Conservation (phyloP, 2,888 invertebrate genomes). For the Archaeoteleia sp. region DNA sequence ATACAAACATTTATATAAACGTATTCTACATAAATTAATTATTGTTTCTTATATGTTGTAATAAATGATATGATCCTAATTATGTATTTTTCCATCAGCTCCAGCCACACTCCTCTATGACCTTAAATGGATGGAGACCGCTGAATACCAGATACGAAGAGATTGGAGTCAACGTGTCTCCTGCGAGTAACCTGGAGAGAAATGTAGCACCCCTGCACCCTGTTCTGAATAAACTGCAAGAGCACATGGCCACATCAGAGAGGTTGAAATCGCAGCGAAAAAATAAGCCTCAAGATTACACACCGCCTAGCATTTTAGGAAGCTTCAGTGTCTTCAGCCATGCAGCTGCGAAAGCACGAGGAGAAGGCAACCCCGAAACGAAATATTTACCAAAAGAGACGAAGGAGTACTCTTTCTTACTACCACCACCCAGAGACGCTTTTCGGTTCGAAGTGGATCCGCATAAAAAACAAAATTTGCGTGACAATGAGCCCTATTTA, state of each 20-base stretch:
- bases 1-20: no score
- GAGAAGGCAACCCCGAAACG: conserved; percentile 68
- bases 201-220: conserved; percentile 62
- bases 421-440: conserved; percentile 68
- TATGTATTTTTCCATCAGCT: conserved; percentile 42
- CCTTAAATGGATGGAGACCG: conserved; percentile 71
- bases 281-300: conserved; percentile 58
- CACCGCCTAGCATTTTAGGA: conserved; percentile 70
- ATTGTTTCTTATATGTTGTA: background rate
- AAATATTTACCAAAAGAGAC: conserved; percentile 65
- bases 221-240: conserved; percentile 67
- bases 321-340: conserved; percentile 80
- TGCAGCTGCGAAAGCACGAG: conserved; percentile 77
- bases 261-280: conserved; percentile 61
- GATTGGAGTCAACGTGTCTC: conserved; percentile 62
- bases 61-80: background rate
- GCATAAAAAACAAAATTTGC: conserved; percentile 61
- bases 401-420: conserved; percentile 66
- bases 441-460: conserved; percentile 67
- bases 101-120: conserved; percentile 67
- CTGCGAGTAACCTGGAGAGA: conserved; percentile 59
- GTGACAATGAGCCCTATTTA: conserved; percentile 63
- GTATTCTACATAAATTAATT: no score
- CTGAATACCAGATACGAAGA: conserved; percentile 66
- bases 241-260: conserved; percentile 67